Evolutionary conservation across 2,797 vertebrate species (phyloP).

Genomic region (Melanotaenia boesemani): DNA sequence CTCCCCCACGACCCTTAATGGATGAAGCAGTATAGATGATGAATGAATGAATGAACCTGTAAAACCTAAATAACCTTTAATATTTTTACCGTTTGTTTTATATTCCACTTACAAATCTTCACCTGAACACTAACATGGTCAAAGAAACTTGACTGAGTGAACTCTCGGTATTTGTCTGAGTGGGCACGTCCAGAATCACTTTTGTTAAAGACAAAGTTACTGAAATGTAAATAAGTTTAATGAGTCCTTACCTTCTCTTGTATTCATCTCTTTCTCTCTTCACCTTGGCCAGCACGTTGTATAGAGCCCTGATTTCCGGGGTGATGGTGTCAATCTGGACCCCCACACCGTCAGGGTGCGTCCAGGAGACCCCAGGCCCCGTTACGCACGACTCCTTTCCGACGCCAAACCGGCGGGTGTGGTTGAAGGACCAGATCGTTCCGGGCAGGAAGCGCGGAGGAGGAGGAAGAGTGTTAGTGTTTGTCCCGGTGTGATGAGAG

Average conservation of each 20-base stretch:
- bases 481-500: constrained; percentile 18
- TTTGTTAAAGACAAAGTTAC: not conserved
- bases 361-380: constrained; percentile 87
- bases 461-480: constrained; percentile 14
- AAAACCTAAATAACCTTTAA: no score
- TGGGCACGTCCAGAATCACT: not conserved
- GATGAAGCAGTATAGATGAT: no score
- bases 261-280: constrained; percentile 93
- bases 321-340: constrained; percentile 95
- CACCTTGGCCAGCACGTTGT: constrained; percentile 95
- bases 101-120: no score
- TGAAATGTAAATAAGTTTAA: no score
- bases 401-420: constrained; percentile 82
- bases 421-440: constrained; percentile 90
- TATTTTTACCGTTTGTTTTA: no score
- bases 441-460: constrained; percentile 85
- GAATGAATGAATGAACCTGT: no score
- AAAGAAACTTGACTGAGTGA: no score
- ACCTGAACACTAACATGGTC: no score
- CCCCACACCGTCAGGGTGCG: constrained; percentile 90
- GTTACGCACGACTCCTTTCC: constrained; percentile 84
- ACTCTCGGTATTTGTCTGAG: not conserved
- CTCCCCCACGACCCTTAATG: no score
- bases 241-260: constrained; percentile 87
- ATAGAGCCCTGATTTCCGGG: constrained; percentile 92